A percentile compares a stretch with the other conserved stretches of the same genome.
Conservation (phyloP, 2,797 vertebrate species). For the Otus scops region DNA sequence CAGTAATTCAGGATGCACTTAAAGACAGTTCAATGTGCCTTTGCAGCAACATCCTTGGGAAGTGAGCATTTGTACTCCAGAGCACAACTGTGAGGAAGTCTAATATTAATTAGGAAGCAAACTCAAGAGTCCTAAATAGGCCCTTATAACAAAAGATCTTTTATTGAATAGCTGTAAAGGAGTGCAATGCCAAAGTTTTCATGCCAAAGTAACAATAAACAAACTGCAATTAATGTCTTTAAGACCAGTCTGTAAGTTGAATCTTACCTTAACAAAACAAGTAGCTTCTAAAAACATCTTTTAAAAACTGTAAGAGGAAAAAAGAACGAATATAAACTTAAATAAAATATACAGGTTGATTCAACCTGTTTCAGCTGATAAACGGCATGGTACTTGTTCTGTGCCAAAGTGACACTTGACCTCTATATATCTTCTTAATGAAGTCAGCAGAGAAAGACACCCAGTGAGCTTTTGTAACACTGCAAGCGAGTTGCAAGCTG, state of each 20-base stretch:
- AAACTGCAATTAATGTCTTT: constrained; percentile 28
- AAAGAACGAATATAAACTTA: background rate
- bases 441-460: constrained; percentile 77
- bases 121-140: constrained; percentile 48
- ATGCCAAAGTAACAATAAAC: constrained; percentile 24
- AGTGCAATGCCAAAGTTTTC: constrained; percentile 26
- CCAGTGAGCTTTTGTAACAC: constrained; percentile 77
- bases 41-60: constrained; percentile 53
- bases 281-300: background rate
- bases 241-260: background rate
- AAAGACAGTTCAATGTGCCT: constrained; percentile 43
- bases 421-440: constrained; percentile 82
- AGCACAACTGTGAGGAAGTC: constrained; percentile 7
- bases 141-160: constrained; percentile 50
- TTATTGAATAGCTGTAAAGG: constrained; percentile 29
- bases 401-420: constrained; percentile 72
- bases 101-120: constrained; percentile 61
- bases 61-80: constrained; percentile 37
- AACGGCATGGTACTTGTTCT: constrained; percentile 42
- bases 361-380: constrained; percentile 60
- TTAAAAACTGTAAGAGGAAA: background rate
- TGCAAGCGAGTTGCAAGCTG: constrained; percentile 77
- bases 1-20: constrained; percentile 62
- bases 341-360: constrained; percentile 57
- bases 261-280: background rate